Evolutionary conservation across 2,797 vertebrate species (phyloP).

Genomic region (Eurystomus glaucurus): DNA sequence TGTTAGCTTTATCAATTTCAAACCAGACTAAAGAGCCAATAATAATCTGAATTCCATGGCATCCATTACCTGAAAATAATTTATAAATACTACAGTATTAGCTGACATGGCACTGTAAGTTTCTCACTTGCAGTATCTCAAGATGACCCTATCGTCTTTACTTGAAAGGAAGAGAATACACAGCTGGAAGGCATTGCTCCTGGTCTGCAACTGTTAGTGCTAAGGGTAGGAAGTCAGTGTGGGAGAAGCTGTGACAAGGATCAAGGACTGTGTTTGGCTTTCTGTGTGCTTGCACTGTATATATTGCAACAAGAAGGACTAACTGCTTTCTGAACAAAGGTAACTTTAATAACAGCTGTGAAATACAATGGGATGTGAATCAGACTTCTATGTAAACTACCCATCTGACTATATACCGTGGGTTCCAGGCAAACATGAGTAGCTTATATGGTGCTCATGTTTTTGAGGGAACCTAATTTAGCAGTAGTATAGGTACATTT

Average conservation of each 20-base stretch:
- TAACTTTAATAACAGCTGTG: neutral
- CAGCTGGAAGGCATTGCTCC: neutral
- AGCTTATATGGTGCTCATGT: neutral
- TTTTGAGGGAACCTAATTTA: neutral
- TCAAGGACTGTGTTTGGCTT: neutral
- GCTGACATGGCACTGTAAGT: neutral
- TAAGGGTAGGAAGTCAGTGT: neutral
- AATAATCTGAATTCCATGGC: neutral
- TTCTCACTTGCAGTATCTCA: neutral
- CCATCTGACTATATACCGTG: neutral
- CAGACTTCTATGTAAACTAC: neutral
- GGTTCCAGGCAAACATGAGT: neutral
- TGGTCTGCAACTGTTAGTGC: neutral
- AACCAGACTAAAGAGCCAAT: neutral
- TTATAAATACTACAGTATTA: neutral
- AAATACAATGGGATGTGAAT: neutral
- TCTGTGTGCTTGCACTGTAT: neutral
- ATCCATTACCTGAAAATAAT: neutral
- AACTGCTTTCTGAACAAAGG: neutral
- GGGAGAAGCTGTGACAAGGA: neutral
- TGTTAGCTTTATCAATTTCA: neutral
- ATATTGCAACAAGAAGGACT: neutral
- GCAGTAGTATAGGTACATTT: neutral
- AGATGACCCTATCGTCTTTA: neutral
- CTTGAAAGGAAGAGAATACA: neutral